Evolutionary conservation across 2,888 invertebrate species (phyloP), one percentile per base, ranked within the genome.

Genomic region (Andrena minutula): DNA sequence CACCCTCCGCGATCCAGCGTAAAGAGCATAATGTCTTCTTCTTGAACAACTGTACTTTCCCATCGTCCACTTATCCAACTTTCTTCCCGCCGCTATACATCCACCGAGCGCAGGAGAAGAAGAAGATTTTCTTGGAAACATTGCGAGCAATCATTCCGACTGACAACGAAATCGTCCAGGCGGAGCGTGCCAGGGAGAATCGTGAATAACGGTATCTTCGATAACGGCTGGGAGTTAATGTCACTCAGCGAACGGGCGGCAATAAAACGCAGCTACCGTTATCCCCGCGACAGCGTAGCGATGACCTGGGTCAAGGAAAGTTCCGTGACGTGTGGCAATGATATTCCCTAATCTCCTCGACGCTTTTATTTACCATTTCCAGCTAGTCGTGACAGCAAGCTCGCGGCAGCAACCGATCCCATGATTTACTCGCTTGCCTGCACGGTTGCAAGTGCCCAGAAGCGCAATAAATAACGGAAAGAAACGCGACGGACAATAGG

Each of bases 391-490:
- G 10, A 12, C 58, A 26, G 23, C 16, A 28, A 35, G 41, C 26
- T 56, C 35, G 26, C 30, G 12, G 16, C 12, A 41, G 7, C 20
- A 23, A 63, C 65, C 66, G 68, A 75, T 75, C 76, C 66, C 26
- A 23, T 78, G 78, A 78, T 78, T 78, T 78, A 78, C 60, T 68
- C 7, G 49, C 30, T 51, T 76, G 63, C 61, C 78, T 51, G 20
- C 26, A 23, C 60, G 61, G 56, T 72, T 63, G 56, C 58, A 49
- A 76, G 76, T 68, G 53, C 66, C 63, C 68, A n/a, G 58, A n/a
- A 51, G 28, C 30, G 70, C 65, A 77, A 79, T 79, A 79, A 79
- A 79, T 79, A 79, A 79, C 71, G 68, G 30, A 66, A 66, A 66
- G 75, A 63, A 78, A 74, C 74, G 51, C 49, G 63, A 71, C 71